Evolutionary conservation across 2,888 invertebrate species (phyloP), one percentile per base, ranked within the genome.

Genomic region (Drosophila picticornis): DNA sequence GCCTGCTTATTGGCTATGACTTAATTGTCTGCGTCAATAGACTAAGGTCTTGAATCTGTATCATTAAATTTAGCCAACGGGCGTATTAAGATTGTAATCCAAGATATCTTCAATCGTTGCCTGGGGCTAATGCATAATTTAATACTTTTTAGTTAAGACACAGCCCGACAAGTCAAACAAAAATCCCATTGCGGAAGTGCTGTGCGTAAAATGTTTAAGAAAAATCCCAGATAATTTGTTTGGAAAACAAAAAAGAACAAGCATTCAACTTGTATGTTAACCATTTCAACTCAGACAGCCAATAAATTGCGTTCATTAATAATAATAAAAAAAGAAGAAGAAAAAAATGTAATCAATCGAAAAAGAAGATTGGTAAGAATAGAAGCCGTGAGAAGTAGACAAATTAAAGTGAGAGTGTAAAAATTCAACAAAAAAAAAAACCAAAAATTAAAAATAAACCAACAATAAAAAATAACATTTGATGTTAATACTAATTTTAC

Each of bases 251-350:
- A 51, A 13, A 50, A 32, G 19, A 29, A 13, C 13, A 46, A 48
- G 22, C 51, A 38, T 16, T 57, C 31, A 27, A 32, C 38, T 55
- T 6, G n/a, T 62, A 38, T 52, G 48, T 53, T 53, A 43, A 62
- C n/a, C 31, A 25, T 55, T 59, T 62, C 16, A 55, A 58, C 32
- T 25, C 58, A 57, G 81, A 83, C 81, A 72, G 76, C 69, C 74
- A 65, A 84, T 63, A 87, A 81, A 84, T 84, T 52, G 73, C 59
- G 32, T 27, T 70, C 80, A 84, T 84, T 76, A 87, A 78, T 82
- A 77, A 66, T 29, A 43, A n/a, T n/a, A 67, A 56, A 50, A 29
- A 38, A 16, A 34, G 16, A 34, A 25, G 13, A 13, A 4, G 19
- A 38, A n/a, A 50, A 52, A 38, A 31, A 19, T 43, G 34, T n/a